phyloP scores from a whole-genome alignment of 2,797 vertebrate genomes.

The Lateolabrax maculatus region DNA sequence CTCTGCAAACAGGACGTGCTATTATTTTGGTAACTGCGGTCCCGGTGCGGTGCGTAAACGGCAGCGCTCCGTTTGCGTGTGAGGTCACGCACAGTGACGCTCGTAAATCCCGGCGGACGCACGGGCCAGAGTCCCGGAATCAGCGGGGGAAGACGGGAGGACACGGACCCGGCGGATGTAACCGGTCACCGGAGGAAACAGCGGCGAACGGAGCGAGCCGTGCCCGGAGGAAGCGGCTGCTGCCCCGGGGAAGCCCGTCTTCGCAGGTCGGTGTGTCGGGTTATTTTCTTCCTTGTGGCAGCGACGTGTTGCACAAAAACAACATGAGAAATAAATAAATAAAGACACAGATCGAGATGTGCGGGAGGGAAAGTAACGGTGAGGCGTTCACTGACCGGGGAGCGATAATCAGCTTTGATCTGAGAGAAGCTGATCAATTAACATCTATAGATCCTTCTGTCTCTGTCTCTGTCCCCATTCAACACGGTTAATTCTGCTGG shows the following conservation, averaged over 20 bases:
- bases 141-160: conserved; percentile 12
- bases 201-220: conserved; percentile 9
- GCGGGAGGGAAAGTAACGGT: neutral
- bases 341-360: too few relatives aligned
- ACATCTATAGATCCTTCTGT: neutral
- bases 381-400: neutral
- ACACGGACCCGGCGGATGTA: conserved; percentile 22
- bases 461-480: neutral
- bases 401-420: conserved; percentile 64
- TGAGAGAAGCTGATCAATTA: conserved; percentile 31
- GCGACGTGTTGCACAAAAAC: conserved; percentile 26
- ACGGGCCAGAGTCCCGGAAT: conserved; percentile 47
- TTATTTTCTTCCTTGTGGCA: neutral
- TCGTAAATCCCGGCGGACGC: conserved; percentile 42
- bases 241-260: conserved; percentile 4
- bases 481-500: neutral
- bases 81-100: conserved; percentile 67
- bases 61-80: conserved; percentile 14
- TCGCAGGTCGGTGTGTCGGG: conserved; percentile 53
- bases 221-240: neutral
- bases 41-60: neutral
- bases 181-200: neutral
- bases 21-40: conserved; percentile 21
- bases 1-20: conserved; percentile 1
- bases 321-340: neutral